phyloP scores from a whole-genome alignment of 1,140 invertebrate genomes.

The Lepeophtheirus salmonis region DNA sequence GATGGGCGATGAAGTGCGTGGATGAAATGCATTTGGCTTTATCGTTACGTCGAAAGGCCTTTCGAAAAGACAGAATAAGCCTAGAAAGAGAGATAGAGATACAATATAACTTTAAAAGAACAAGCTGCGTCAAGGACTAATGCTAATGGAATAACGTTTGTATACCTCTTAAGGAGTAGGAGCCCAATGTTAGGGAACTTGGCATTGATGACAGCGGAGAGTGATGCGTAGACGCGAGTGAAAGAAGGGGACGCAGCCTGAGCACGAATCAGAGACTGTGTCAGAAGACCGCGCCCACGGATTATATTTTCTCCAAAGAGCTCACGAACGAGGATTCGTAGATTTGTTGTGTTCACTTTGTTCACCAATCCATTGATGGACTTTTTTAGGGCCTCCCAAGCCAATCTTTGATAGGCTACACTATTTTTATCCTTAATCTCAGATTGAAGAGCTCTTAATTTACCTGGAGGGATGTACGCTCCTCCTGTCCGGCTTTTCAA shows the following conservation, averaged over 20 bases:
- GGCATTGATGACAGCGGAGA: conserved; percentile 84
- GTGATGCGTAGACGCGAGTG: conserved; percentile 86
- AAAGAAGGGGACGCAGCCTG: conserved; percentile 92
- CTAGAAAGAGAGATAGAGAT: too few species aligned
- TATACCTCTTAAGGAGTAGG: conserved; percentile 68
- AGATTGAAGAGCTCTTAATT: conserved; percentile 38
- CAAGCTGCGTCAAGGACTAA: too few species aligned
- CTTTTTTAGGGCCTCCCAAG: conserved; percentile 97
- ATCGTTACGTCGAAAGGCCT: conserved; percentile 80
- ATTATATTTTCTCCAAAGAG: conserved; percentile 88
- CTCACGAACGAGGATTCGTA: conserved; percentile 74
- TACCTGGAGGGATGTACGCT: conserved; percentile 95
- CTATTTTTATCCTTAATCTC: conserved; percentile 23
- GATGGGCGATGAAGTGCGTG: conserved; percentile 80
- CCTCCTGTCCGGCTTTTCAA: conserved; percentile 74
- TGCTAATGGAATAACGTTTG: too few species aligned
- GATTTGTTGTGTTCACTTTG: conserved; percentile 91
- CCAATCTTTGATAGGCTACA: conserved; percentile 50
- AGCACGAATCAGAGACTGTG: conserved; percentile 82
- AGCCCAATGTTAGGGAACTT: conserved; percentile 96
- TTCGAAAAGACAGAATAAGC: conserved; percentile 78
- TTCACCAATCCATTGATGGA: conserved; percentile 97
- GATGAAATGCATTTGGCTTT: conserved; percentile 77
- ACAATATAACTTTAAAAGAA: too few species aligned
- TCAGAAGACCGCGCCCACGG: conserved; percentile 71